phyloP scores from a whole-genome alignment of 1,140 invertebrate species.

The Drosophila jambulina region DNA sequence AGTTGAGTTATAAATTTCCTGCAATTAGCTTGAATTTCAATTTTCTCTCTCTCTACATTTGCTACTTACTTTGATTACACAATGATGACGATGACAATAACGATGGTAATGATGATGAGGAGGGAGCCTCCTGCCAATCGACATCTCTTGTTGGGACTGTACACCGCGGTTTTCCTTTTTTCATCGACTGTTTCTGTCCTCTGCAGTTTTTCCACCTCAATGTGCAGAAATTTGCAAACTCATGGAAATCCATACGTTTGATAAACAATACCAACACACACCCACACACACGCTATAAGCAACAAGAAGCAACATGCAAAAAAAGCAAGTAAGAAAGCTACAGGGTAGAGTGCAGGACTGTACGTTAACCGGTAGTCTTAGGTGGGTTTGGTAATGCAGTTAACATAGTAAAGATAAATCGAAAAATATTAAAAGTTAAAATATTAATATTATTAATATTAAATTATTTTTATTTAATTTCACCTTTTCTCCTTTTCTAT shows the following conservation, averaged over 20 bases:
- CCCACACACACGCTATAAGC: not conserved
- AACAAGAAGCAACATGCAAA: constrained; percentile 28
- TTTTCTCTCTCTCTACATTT: constrained; percentile 32
- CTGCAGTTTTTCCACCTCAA: constrained; percentile 79
- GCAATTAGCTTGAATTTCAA: constrained; percentile 83
- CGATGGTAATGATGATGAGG: constrained; percentile 21
- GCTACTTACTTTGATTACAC: constrained; percentile 78
- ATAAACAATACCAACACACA: constrained; percentile 32
- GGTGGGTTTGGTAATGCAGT: not conserved
- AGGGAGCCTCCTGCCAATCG: constrained; percentile 34
- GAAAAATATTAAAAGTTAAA: not conserved
- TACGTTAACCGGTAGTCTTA: not conserved
- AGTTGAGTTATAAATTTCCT: constrained; percentile 79
- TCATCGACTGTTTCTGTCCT: constrained; percentile 48
- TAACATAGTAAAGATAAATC: not conserved
- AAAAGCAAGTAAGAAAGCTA: constrained; percentile 19
- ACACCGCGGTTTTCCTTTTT: constrained; percentile 1
- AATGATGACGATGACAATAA: constrained; percentile 36
- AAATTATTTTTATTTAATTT: not conserved
- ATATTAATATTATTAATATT: not conserved
- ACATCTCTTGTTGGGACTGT: constrained; percentile 47
- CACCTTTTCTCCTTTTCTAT: fast-evolving
- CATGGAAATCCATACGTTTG: constrained; percentile 56
- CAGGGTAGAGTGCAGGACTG: not conserved
- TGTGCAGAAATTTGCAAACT: constrained; percentile 65